Percentiles rank a stretch among this genome's conserved stretches.
Evolutionary conservation across 1,140 invertebrate genomes (phyloP).

Genomic region (Listronotus bonariensis): DNA sequence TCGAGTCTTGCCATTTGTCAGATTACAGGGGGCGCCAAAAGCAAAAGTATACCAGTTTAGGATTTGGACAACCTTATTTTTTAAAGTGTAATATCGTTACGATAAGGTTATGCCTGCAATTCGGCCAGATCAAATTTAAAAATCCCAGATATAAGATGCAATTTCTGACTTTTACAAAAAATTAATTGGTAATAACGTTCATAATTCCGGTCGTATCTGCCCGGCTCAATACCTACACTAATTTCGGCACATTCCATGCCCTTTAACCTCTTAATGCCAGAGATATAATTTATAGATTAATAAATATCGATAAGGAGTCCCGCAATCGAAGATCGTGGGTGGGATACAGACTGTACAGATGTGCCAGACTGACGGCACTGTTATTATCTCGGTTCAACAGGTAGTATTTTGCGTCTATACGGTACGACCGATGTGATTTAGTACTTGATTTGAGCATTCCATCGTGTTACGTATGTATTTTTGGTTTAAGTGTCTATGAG

Average conservation of each 20-base stretch:
- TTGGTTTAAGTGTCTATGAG: no score
- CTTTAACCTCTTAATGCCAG: slow-evolving; percentile 10
- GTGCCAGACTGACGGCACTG: slow-evolving; percentile 5
- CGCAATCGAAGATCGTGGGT: slow-evolving; percentile 22
- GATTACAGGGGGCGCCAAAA: no score
- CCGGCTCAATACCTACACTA: background rate
- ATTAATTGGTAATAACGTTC: no score
- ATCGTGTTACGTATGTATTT: slow-evolving; percentile 4
- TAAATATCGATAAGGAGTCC: slow-evolving; percentile 21
- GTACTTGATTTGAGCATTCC: slow-evolving; percentile 19
- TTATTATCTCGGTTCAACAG: slow-evolving; percentile 25
- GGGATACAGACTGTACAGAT: slow-evolving; percentile 17
- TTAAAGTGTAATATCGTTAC: no score
- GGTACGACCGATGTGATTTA: slow-evolving; percentile 10
- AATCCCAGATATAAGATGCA: no score
- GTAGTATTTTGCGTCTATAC: slow-evolving; percentile 14
- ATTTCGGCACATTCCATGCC: slow-evolving; percentile 9
- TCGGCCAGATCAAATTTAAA: no score
- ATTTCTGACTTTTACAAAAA: no score
- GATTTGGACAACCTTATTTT: no score
- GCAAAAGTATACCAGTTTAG: no score
- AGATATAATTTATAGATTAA: slow-evolving; percentile 27
- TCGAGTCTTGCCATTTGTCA: no score
- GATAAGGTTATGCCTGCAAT: no score
- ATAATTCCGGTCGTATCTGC: background rate